phyloP scores from a whole-genome alignment of 2,797 vertebrate species.

The Eulemur albifrons region DNA sequence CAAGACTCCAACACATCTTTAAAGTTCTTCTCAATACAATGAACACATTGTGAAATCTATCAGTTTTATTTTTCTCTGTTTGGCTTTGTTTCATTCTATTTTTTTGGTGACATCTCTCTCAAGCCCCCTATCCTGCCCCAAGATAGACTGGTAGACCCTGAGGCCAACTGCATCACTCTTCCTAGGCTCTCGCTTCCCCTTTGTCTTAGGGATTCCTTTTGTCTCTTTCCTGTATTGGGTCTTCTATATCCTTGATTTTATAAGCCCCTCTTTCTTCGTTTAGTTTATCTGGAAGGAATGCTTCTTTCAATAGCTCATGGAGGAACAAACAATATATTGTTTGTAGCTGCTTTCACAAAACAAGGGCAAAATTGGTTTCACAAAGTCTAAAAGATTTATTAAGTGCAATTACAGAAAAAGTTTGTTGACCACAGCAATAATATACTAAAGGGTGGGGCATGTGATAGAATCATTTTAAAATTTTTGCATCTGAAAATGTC shows the following conservation, averaged over 20 bases:
- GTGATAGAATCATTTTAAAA: not conserved
- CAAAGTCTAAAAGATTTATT: not conserved
- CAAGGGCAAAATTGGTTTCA: not conserved
- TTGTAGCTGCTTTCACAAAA: not conserved
- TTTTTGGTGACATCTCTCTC: not conserved
- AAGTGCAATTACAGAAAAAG: not conserved
- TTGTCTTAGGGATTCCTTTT: not conserved
- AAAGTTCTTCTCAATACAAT: not conserved
- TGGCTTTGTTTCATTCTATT: not conserved
- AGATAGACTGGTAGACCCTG: not conserved
- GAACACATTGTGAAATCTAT: not conserved
- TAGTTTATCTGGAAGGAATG: not conserved
- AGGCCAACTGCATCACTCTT: not conserved
- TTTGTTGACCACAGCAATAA: not conserved
- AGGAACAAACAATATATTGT: not conserved
- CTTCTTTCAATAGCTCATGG: not conserved
- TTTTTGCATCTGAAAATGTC: not conserved
- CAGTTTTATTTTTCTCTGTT: not conserved
- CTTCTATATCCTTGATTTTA: not conserved
- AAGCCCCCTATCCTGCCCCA: accelerated
- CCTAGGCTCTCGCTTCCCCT: not conserved
- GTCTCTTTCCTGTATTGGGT: not conserved
- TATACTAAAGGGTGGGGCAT: not conserved
- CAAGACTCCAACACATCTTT: not conserved
- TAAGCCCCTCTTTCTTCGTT: not conserved